phyloP scores from a whole-genome alignment of 2,888 invertebrate genomes.

The Blastobasis lacticolella region DNA sequence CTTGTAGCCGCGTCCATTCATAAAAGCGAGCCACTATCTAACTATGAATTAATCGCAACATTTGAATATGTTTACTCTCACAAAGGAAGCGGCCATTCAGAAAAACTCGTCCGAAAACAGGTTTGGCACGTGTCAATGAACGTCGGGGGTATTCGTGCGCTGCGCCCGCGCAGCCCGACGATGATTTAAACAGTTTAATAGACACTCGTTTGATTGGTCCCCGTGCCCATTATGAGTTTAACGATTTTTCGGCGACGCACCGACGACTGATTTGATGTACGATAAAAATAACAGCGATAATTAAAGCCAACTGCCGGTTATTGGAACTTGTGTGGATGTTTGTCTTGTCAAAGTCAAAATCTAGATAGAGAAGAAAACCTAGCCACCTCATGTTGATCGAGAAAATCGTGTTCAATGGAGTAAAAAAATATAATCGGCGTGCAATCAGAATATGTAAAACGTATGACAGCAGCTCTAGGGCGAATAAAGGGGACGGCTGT shows the following conservation, averaged over 20 bases:
- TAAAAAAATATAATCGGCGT: no score
- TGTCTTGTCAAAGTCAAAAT: no score
- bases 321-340: no score
- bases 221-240: conserved; percentile 44
- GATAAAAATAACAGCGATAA: background rate
- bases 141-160: conserved; percentile 66
- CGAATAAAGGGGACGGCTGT: no score
- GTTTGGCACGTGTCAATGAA: conserved; percentile 74
- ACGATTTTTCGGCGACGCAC: conserved; percentile 23
- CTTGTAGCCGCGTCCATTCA: conserved; percentile 57
- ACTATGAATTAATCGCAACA: conserved; percentile 74
- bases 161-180: conserved; percentile 30
- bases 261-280: background rate
- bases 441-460: no score
- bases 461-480: no score
- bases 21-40: conserved; percentile 68
- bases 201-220: conserved; percentile 47
- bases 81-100: conserved; percentile 72
- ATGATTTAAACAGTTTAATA: conserved; percentile 66
- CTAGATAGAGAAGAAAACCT: no score
- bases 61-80: conserved; percentile 72
- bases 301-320: no score
- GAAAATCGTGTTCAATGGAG: no score
- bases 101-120: conserved; percentile 67
- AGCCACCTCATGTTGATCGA: no score